These are phyloP conservation scores for Chionomys nivalis DNA, from an alignment of 2,113 vertebrate genomes.

Conservation along the genomic window DNA sequence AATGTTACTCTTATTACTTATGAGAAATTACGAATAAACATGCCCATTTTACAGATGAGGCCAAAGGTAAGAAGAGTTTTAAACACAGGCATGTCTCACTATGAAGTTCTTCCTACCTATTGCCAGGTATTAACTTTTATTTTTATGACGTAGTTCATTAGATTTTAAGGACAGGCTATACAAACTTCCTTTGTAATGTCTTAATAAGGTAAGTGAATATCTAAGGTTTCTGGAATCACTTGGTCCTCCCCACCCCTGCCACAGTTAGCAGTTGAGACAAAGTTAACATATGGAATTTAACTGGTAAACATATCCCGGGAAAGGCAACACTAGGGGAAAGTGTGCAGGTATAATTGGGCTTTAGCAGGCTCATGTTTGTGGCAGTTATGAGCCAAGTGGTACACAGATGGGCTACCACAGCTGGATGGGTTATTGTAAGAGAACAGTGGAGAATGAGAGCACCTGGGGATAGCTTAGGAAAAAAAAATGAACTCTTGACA, in stretches of 20 bases:
- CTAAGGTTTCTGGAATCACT: neutral
- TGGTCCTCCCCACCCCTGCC: neutral
- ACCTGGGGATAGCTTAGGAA: neutral
- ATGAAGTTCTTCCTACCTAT: neutral
- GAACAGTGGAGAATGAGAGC: neutral
- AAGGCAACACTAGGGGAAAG: neutral
- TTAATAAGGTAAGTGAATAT: neutral
- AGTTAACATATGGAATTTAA: neutral
- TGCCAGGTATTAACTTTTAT: constrained; percentile 2
- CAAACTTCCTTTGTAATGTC: neutral
- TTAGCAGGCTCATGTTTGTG: constrained; percentile 1
- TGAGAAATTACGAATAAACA: neutral
- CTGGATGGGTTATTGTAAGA: constrained; percentile 16
- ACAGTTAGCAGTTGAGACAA: constrained; percentile 27
- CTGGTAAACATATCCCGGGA: neutral
- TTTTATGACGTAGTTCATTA: constrained; percentile 5
- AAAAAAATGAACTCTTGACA: constrained; percentile 34
- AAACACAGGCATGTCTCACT: neutral
- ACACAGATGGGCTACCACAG: constrained; percentile 12
- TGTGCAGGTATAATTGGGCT: neutral
- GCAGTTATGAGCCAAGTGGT: constrained; percentile 15
- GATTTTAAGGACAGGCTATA: neutral
- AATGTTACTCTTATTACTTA: neutral
- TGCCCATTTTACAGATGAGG: neutral
- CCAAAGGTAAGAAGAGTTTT: neutral